These are phyloP conservation scores for Dasyurus viverrinus DNA, from an alignment of 2,113 vertebrate genomes.

Conservation along the genomic window DNA sequence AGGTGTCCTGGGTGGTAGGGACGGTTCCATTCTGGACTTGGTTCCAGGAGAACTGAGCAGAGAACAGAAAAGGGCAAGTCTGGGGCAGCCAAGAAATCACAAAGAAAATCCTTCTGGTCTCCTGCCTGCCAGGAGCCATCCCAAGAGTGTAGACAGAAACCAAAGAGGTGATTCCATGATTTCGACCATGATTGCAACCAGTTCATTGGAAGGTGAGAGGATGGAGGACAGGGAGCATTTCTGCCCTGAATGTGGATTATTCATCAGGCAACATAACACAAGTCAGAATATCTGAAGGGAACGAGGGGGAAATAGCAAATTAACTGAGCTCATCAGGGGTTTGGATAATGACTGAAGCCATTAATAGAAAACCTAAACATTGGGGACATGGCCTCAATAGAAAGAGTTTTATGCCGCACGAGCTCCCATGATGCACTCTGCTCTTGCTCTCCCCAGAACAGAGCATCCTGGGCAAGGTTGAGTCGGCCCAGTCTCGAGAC, in stretches of 20 bases:
- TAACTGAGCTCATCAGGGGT: constrained; percentile 58
- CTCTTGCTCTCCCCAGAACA: not conserved
- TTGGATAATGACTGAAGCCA: constrained; percentile 39
- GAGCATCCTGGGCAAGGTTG: not conserved
- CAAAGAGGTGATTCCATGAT: not conserved
- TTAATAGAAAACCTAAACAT: constrained; percentile 57
- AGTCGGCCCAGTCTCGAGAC: not conserved
- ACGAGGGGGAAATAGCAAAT: constrained; percentile 48
- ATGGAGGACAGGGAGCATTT: not conserved
- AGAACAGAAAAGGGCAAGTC: too few relatives aligned
- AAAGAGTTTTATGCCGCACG: not conserved
- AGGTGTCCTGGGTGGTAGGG: not conserved
- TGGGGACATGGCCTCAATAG: constrained; percentile 48
- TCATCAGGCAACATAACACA: not conserved
- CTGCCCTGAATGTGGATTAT: constrained; percentile 38
- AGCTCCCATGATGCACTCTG: not conserved
- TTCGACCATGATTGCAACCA: not conserved
- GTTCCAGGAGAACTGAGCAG: not conserved
- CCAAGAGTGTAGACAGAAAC: too few relatives aligned
- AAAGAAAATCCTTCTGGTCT: not conserved
- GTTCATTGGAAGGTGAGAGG: not conserved
- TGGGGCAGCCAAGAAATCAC: too few relatives aligned
- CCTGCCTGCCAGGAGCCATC: too few relatives aligned
- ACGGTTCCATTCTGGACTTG: not conserved
- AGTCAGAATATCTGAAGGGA: constrained; percentile 23